Base-by-base conservation (phyloP, 2,888 invertebrate species). In the Plagodis dolabraria region DNA sequence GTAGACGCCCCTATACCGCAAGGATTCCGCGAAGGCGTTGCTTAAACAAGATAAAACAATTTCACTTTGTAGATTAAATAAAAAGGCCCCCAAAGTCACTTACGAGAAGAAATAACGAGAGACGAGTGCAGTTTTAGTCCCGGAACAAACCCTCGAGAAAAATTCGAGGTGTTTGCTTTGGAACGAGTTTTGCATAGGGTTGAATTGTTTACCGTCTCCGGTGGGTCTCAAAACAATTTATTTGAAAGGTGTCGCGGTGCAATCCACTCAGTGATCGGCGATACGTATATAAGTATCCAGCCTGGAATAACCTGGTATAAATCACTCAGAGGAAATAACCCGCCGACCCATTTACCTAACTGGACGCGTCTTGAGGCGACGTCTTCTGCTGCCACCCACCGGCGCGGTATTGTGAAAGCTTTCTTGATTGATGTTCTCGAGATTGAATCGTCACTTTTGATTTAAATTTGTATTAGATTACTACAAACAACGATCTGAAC, bases 201-300 rank as follows among this genome's bases (percentile, higher is more conserved):
- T 75, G 85, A 85, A 82, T 87, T 90, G 92, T 91, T 91, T 91
- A 91, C 89, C 78, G 82, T 78, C 81, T 78, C 80, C 72, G 77
- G 77, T 66, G 74, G 84, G 86, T 88, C 87, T 89, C 92, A 83
- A 83, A 85, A 91, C 92, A 92, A 92, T 92, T 89, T 92, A 85
- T 89, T 91, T 91, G 89, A 92, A 90, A 92, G 92, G 91, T 90
- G 89, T 91, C 89, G 83, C 77, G 70, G 82, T 76, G 89, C 89
- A 91, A 91, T 92, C 89, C 89, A 88, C 91, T 90, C 84, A 80
- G 76, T 84, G 79, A 86, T 83, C 83, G 79, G 71, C 79, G 83
- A 83, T 85, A 83, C 83, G n/a, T n/a, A n/a, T n/a, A n/a, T n/a
- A 80, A 81, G 80, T 79, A 80, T 80, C 81, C 80, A 73, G 68